A percentile compares a stretch with the other conserved stretches of the same genome.
These are phyloP conservation scores for Actenoides lindsayi DNA, from an alignment of 2,113 vertebrate species.

Conservation along the genomic window DNA sequence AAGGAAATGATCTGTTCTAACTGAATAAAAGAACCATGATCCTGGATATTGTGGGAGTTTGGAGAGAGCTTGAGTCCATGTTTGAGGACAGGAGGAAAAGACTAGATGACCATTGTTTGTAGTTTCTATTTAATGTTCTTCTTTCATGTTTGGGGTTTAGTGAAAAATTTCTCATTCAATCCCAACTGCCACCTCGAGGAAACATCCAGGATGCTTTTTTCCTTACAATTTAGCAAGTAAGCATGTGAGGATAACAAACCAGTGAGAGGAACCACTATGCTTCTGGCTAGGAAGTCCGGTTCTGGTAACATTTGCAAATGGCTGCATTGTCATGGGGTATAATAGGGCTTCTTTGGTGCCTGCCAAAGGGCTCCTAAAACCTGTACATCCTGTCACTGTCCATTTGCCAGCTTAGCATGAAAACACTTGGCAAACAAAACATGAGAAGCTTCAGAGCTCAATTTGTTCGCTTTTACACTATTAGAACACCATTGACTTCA, in stretches of 20 bases:
- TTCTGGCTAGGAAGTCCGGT: neutral
- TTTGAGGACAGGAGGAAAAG: neutral
- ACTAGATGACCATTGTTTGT: rapidly evolving
- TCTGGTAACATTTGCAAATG: neutral
- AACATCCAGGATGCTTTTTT: neutral
- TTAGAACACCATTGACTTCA: neutral
- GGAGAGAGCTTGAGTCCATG: neutral
- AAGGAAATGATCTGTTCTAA: neutral
- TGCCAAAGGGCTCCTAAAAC: constrained; percentile 39
- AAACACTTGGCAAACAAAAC: constrained; percentile 50
- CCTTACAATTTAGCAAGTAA: neutral
- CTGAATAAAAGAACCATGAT: neutral
- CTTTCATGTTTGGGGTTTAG: neutral
- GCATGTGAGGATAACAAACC: neutral
- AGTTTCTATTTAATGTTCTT: neutral
- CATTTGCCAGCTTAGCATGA: constrained; percentile 18
- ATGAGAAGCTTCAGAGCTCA: neutral
- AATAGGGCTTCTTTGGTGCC: constrained; percentile 6
- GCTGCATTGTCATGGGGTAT: neutral
- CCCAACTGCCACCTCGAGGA: neutral
- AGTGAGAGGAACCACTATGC: neutral
- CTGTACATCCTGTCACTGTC: constrained; percentile 36
- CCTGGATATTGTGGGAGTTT: neutral
- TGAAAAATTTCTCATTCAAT: neutral
- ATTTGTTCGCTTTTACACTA: neutral